Evolutionary conservation across 2,888 invertebrate species (phyloP).

Genomic region (Carcina quercana): DNA sequence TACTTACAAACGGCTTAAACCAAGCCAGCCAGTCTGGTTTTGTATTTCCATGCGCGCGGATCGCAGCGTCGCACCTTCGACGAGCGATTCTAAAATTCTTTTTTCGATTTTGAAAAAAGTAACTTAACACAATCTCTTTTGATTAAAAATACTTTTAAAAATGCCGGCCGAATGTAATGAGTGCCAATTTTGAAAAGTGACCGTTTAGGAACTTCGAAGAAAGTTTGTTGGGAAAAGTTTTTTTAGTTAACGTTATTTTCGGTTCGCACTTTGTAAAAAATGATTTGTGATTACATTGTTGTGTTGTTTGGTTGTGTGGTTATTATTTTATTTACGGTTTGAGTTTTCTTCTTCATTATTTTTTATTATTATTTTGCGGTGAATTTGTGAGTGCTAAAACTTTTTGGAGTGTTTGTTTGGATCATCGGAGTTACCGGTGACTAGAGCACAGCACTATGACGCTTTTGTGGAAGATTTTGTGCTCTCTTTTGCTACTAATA

Average conservation of each 20-base stretch:
- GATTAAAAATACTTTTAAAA: constrained; percentile 22
- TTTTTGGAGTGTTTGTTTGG: constrained; percentile 23
- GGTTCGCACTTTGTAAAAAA: constrained; percentile 24
- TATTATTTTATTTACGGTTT: constrained; percentile 40
- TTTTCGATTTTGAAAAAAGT: constrained; percentile 49
- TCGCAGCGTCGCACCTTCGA: constrained; percentile 45
- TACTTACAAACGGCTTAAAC: constrained; percentile 64
- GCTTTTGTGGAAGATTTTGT: constrained; percentile 59
- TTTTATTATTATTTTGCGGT: constrained; percentile 25
- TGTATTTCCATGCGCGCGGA: constrained; percentile 63
- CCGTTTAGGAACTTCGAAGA: constrained; percentile 31
- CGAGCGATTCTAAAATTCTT: constrained; percentile 37
- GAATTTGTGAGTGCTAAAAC: constrained; percentile 13
- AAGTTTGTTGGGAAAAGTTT: constrained; percentile 50
- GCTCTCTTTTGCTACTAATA: constrained; percentile 44
- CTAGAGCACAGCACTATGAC: constrained; percentile 53
- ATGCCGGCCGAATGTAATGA: constrained; percentile 23
- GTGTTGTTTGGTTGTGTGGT: constrained; percentile 42
- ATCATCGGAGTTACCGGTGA: constrained; percentile 36
- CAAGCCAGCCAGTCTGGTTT: constrained; percentile 69
- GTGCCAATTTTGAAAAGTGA: constrained; percentile 32
- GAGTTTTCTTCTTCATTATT: constrained; percentile 19
- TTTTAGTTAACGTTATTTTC: constrained; percentile 28
- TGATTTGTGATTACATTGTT: constrained; percentile 49
- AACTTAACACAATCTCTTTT: constrained; percentile 21